Evolutionary conservation across 2,797 vertebrate genomes (phyloP), one percentile per base, ranked within the genome.

Genomic region (Lacerta viridis): DNA sequence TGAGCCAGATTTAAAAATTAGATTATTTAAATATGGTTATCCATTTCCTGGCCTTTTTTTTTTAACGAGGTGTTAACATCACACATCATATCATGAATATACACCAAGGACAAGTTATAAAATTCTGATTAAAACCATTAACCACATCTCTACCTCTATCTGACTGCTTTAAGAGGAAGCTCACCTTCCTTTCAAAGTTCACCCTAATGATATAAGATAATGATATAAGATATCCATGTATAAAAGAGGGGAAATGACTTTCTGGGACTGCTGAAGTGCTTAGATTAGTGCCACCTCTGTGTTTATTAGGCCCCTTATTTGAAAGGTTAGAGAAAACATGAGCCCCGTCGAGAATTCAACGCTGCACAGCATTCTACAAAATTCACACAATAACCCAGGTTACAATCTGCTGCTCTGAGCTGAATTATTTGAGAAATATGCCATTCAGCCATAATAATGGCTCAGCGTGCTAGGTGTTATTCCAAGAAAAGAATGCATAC

Each of bases 351-450:
- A 25, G 55, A 86, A 8, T 41, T 92, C 36, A 85, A 80, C 50
- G 43, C 39, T 17, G 71, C 66, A 88, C 86, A 46, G 68, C 33
- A 66, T 87, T 87, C 29, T 86, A 4, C 41, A 88, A 29, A 61
- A 20, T 77, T 86, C 66, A 79, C 78, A 71, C 66, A 76, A 84
- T 92, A 79, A 39, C 83, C 80, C 23, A 68, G 10, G 36, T 80
- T 80, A 91, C 4, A 83, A 69, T 86, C 59, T 18, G 33, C 66
- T 11, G 55, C 0, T 39, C 20, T 81, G 75, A 91, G 88, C 36
- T 81, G 41, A 92, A 87, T 81, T 68, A 88, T 87, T 93, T 91
- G 46, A 87, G 39, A 77, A 79, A 76, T 79, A 55, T 90, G 55
- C 68, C 55, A 61, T 25, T 92, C 66, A 87, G 59, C 33, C 85